Conservation (phyloP, 2,888 invertebrate species). For the Aphrophora alni region DNA sequence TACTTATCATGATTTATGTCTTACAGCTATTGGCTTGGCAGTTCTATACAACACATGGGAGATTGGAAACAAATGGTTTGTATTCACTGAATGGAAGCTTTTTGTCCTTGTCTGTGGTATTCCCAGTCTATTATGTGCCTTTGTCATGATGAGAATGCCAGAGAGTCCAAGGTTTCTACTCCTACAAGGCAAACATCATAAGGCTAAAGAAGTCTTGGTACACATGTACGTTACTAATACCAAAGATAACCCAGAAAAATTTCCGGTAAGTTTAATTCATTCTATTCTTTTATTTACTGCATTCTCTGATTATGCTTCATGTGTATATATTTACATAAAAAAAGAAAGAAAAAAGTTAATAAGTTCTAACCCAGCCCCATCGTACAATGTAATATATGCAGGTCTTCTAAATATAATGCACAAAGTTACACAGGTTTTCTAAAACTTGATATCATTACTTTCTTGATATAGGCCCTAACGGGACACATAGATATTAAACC, state of each 20-base stretch:
- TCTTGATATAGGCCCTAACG: no score
- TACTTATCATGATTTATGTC: no score
- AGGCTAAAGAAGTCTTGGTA: slow-evolving; percentile 63
- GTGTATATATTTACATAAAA: no score
- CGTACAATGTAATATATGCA: no score
- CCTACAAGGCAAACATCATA: slow-evolving; percentile 60
- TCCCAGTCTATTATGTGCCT: slow-evolving; percentile 63
- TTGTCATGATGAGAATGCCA: slow-evolving; percentile 62
- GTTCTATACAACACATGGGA: background rate
- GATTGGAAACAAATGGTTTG: slow-evolving; percentile 49
- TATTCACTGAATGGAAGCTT: slow-evolving; percentile 68
- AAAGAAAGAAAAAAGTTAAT: no score
- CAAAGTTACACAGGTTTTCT: no score
- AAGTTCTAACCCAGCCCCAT: no score
- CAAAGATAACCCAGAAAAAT: background rate
- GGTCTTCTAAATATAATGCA: no score
- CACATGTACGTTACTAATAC: slow-evolving; percentile 62
- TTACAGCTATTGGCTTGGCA: slow-evolving; percentile 4
- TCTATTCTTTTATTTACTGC: no score
- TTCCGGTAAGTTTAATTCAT: slow-evolving; percentile 24
- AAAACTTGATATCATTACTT: no score
- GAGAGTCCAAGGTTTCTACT: slow-evolving; percentile 66
- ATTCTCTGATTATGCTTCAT: no score
- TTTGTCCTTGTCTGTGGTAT: slow-evolving; percentile 68
- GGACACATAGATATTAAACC: no score